Base-by-base conservation (phyloP, 2,113 vertebrate species). In the Cebidichthys violaceus region DNA sequence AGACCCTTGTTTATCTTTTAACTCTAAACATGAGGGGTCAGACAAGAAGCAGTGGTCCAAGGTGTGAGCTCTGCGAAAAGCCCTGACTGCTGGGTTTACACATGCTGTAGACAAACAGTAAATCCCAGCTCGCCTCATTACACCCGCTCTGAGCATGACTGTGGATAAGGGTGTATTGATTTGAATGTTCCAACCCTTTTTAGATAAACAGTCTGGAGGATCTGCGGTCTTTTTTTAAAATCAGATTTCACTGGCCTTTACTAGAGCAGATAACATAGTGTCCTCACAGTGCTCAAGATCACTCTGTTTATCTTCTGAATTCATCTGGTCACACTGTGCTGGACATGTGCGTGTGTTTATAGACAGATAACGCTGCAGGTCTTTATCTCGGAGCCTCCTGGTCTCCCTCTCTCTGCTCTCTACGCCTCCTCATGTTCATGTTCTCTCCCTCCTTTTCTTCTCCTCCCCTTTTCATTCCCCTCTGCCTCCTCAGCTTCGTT, bases 171-270 rank as follows among this genome's bases (percentile, higher is more conserved):
- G 79, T 66, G 60, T 81, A 87, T 92, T 70, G 74, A 90, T 86
- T 85, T 81, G 75, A 86, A 83, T 81, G 81, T 79, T 70, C 77
- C 64, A 5, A 9, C 67, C 81, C 85, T 82, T 86, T 69, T 81
- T 67, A 86, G 85, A 89, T 90, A 91, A 92, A 87, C 77, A 83
- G 75, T 77, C 82, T 60, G 27, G 54, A 67, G 81, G 87, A 86
- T 82, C 74, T 77, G 82, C 6, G 2, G 37, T 45, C 39, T 61
- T 79, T 45, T 64, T 70, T 29, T 52, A 27, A 52, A 74, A 86
- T 90, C 88, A 73, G 89, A 90, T 89, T 81, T 83, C 15, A 59
- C 17, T 37, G 37, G 22, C 65, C 70, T 60, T 33, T 35, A 72
- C 81, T 2, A 6, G 31, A 70, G 66, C 41, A 60, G 88, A 93